Base-by-base conservation (phyloP, 2,797 vertebrate genomes). In the Scolopax bukidnonensis region DNA sequence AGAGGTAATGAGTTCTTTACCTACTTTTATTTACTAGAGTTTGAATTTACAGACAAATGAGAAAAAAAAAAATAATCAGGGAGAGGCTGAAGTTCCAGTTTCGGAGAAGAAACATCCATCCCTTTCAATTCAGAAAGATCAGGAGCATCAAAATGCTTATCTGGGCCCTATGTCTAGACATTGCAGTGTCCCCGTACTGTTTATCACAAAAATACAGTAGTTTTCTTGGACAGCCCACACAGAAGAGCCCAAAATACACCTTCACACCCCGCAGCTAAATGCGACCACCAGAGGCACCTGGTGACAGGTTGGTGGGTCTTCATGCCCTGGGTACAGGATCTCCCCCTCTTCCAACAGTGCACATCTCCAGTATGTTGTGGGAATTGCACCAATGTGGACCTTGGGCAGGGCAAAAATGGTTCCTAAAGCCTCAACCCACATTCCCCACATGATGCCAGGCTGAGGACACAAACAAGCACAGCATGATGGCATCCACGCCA, bases 361-460 rank as follows among this genome's bases (percentile, higher is more conserved):
- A 9, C 40, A 4, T 7, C 27, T 4, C 28, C 30, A 4, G 41
- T 21, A 32, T 19, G 17, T 2, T 21, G 4, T 0, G 7, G 47
- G 21, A n/a, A 43, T 14, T 3, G 17, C 73, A 38, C 10, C 14
- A 25, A 38, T 0, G 4, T 8, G 2, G 38, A 25, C 27, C 60
- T n/a, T 5, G 40, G 53, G 40, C 36, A 59, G 41, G 20, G 32
- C 7, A 45, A 27, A 69, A 84, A 8, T 0, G 16, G 50, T 7
- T 23, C 33, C 4, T 2, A 10, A 28, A 60, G 65, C 7, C 59
- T 24, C 21, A 0, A 6, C 27, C 32, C 36, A 30, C 57, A 16
- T 32, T 33, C 65, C 61, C 19, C 1, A 1, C 4, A 1, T 1
- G 1, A 4, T 17, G 20, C 32, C 32, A n/a, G 45, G 48, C 68